phyloP scores from a whole-genome alignment of 2,113 vertebrate genomes.

The Periophthalmodon schlosseri region DNA sequence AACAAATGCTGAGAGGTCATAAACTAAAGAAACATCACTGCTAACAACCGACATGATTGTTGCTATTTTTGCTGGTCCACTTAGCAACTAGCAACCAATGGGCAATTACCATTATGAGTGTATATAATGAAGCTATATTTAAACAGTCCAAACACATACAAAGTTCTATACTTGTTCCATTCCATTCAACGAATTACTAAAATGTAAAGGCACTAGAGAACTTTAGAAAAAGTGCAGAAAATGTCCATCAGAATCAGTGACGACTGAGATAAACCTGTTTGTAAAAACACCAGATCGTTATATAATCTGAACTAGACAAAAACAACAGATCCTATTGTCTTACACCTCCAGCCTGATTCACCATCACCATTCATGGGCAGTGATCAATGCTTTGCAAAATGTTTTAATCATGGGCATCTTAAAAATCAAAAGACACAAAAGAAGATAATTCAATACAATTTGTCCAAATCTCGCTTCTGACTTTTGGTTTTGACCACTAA shows the following conservation, averaged over 20 bases:
- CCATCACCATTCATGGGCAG: neutral
- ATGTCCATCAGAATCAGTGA: neutral
- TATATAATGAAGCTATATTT: no score
- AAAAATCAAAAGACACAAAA: neutral
- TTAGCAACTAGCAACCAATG: no score
- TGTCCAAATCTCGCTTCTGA: no score
- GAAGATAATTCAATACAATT: no score
- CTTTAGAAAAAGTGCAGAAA: neutral
- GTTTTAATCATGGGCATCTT: neutral
- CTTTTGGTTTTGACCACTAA: no score
- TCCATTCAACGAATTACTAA: neutral
- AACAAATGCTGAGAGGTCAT: neutral
- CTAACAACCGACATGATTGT: neutral
- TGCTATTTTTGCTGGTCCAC: neutral
- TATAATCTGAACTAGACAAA: neutral
- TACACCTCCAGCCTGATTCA: slow-evolving; percentile 8
- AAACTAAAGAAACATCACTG: neutral
- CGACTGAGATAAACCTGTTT: slow-evolving; percentile 2
- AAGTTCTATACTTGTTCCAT: neutral
- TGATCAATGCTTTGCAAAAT: neutral
- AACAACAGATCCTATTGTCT: slow-evolving; percentile 1
- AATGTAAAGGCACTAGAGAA: neutral
- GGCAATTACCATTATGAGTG: neutral
- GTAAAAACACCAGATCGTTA: slow-evolving; percentile 6
- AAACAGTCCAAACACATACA: neutral